phyloP scores from a whole-genome alignment of 2,113 vertebrate species.

The Chionomys nivalis region DNA sequence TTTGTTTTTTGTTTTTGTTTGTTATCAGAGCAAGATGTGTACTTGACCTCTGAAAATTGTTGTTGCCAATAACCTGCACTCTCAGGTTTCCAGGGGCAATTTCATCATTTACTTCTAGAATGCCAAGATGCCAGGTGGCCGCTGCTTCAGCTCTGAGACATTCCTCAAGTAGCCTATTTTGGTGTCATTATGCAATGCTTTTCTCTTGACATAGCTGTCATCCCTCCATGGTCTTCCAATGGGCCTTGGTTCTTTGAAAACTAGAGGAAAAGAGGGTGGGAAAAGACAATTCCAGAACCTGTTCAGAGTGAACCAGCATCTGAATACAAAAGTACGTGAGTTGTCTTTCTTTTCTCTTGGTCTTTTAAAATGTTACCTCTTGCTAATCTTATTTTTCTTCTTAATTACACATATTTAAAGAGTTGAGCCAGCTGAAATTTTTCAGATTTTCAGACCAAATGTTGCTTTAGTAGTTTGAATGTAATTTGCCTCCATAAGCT shows the following conservation, averaged over 20 bases:
- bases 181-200: constrained; percentile 49
- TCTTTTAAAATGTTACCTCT: neutral
- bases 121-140: constrained; percentile 62
- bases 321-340: constrained; percentile 14
- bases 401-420: neutral
- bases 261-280: neutral
- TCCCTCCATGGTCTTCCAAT: constrained; percentile 33
- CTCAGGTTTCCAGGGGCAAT: constrained; percentile 43
- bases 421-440: neutral
- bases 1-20: too few relatives aligned
- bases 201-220: neutral
- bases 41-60: constrained; percentile 49
- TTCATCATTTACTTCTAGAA: constrained; percentile 62
- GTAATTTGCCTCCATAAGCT: neutral
- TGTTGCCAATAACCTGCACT: constrained; percentile 45
- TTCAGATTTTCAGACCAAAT: neutral
- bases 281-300: constrained; percentile 15
- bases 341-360: constrained; percentile 25
- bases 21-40: constrained; percentile 24
- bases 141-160: constrained; percentile 49
- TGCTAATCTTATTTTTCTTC: neutral
- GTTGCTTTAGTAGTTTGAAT: neutral
- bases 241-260: constrained; percentile 24
- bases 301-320: constrained; percentile 5
- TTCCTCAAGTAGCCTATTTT: constrained; percentile 63